Base-by-base conservation (phyloP, 92 coral and sea anemone species). In the Epizoanthus fatuus region DNA sequence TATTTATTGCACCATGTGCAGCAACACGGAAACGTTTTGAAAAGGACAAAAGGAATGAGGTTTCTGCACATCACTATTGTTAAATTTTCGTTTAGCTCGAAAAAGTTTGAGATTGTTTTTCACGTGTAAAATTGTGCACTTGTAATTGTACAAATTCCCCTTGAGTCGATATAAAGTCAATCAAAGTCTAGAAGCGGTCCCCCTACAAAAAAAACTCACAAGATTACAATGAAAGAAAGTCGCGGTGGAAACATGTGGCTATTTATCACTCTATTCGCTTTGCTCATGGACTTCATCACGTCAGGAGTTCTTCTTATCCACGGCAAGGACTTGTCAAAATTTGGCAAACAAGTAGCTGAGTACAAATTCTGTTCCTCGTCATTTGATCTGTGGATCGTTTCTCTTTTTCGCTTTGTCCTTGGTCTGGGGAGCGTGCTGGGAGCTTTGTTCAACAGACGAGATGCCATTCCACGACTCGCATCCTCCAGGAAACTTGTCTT, bases 361-460 rank as follows among this genome's bases (percentile, higher is more conserved):
- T 95, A 89, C 81, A 67, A 89, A 55, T 97, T 97, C 66, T 93
- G 98, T 56, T 81, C 93, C 15, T 91, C 94, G 4, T 83, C 94
- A 4, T 85, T 95, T 69, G 99, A 97, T 68, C 77, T 97, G 59
- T 97, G 98, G 99, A 6, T 95, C 2, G 22, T 93, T 19, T 80
- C 98, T 7, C 56, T 93, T 65, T 14, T 82, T 37, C 95, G 99
- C n/a, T 70, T 80, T 55, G 78, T 81, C 38, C n/a, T 88, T 56
- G 72, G 89, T 13, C 20, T 90, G 5, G 99, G 99, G 54, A 94
- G 98, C 38, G 53, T 86, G 8, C 57, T 93, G 56, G 99, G 96
- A 12, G 29, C 86, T 53, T 59, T 83, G 68, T 76, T 53, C 20
- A 93, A 94, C 79, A 71, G 81, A 38, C 80, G 78, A 63, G 94